Conservation (phyloP, 2,797 vertebrate species). For the Anabacerthia variegaticeps region DNA sequence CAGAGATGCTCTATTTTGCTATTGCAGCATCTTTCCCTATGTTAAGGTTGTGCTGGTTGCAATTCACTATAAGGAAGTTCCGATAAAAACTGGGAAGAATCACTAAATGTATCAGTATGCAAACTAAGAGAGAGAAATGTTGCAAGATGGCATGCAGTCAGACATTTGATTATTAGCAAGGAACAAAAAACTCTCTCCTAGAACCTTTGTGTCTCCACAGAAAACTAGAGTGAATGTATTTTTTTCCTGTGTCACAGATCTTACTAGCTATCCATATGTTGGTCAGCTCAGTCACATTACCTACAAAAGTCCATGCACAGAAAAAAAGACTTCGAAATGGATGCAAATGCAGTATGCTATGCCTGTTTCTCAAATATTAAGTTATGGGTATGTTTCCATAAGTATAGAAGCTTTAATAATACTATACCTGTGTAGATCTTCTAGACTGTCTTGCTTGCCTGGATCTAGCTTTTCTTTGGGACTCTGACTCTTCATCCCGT, state of each 20-base stretch:
- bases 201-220: not conserved
- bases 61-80: not conserved
- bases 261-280: not conserved
- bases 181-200: not conserved
- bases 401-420: not conserved
- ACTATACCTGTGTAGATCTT: constrained; percentile 93
- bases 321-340: not conserved
- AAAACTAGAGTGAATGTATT: not conserved
- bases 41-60: not conserved
- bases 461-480: constrained; percentile 97
- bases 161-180: not conserved
- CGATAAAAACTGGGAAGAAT: not conserved
- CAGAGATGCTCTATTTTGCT: not conserved
- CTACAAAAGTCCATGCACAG: not conserved
- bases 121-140: not conserved
- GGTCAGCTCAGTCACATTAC: not conserved
- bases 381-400: not conserved
- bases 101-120: not conserved
- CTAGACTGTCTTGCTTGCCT: constrained; percentile 97
- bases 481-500: constrained; percentile 97
- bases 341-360: not conserved
- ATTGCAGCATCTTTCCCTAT: not conserved
- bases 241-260: not conserved
- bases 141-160: not conserved
- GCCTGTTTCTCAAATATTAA: not conserved